phyloP scores from a whole-genome alignment of 1,140 invertebrate species.

The Papilio xuthus region DNA sequence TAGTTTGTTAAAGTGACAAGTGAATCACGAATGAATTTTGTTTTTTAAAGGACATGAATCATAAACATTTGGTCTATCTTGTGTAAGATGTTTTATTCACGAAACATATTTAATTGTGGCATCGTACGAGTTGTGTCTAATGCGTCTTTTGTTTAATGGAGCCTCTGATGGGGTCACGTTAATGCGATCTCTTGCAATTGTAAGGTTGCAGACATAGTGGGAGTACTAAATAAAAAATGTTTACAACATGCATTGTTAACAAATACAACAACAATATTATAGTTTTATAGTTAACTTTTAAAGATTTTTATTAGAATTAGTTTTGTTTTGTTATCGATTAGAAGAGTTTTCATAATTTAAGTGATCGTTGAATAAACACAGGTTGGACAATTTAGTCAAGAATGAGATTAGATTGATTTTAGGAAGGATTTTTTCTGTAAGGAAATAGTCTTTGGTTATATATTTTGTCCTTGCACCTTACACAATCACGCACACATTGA shows the following conservation, averaged over 20 bases:
- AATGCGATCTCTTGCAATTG: constrained; percentile 9
- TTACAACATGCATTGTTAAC: no score
- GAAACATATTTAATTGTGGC: constrained; percentile 12
- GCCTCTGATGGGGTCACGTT: not conserved
- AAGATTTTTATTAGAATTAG: not conserved
- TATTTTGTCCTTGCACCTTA: not conserved
- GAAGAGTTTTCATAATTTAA: no score
- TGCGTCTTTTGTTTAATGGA: constrained; percentile 20
- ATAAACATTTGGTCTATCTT: not conserved
- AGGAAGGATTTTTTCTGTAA: no score
- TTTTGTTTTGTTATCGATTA: no score
- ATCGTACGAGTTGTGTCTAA: not conserved
- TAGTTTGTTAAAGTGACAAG: not conserved
- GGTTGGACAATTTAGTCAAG: no score
- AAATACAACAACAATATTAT: not conserved
- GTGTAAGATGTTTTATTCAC: not conserved
- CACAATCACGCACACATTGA: not conserved
- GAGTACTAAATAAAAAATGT: not conserved
- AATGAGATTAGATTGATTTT: no score
- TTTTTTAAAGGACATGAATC: not conserved
- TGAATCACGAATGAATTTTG: no score
- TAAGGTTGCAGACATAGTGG: not conserved
- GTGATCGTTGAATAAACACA: no score
- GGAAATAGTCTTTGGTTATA: no score
- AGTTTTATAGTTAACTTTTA: not conserved